Evolutionary conservation across 2,113 vertebrate genomes (phyloP).

Genomic region (Channa argus): DNA sequence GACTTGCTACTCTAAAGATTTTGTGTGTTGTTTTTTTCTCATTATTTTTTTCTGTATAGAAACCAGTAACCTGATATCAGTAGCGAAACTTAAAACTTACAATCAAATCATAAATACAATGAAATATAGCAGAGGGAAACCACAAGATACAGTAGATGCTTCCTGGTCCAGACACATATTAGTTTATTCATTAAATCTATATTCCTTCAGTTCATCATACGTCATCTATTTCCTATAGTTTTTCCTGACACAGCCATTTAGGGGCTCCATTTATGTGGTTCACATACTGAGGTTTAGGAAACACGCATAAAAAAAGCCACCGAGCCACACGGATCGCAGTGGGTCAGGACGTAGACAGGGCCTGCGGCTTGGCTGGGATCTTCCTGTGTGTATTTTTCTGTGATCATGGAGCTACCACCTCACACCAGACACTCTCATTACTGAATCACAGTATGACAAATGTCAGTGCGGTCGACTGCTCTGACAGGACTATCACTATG

Average conservation of each 20-base stretch:
- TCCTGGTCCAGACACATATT: conserved; percentile 32
- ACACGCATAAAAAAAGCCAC: conserved; percentile 74
- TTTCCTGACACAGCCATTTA: conserved; percentile 77
- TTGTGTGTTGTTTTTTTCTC: conserved; percentile 33
- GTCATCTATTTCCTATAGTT: conserved; percentile 70
- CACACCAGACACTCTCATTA: conserved; percentile 59
- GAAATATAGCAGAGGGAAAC: conserved; percentile 33
- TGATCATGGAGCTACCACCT: conserved; percentile 61
- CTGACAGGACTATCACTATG: conserved; percentile 52
- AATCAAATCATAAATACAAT: not conserved
- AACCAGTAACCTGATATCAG: conserved; percentile 9
- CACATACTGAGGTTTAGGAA: conserved; percentile 78
- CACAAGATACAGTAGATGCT: conserved; percentile 19
- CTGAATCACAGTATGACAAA: conserved; percentile 66
- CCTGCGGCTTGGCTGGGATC: conserved; percentile 74
- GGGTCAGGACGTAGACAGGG: conserved; percentile 74
- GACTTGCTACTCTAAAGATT: conserved; percentile 43
- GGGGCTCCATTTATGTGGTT: conserved; percentile 66
- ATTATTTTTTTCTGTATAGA: conserved; percentile 29
- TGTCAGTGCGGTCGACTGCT: conserved; percentile 53
- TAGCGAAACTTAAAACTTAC: not conserved
- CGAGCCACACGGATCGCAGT: conserved; percentile 72
- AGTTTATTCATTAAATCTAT: conserved; percentile 50
- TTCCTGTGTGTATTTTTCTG: conserved; percentile 65
- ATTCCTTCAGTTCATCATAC: conserved; percentile 52